phyloP scores from a whole-genome alignment of 64 coral and sea anemone genomes.

The Astreopora myriophthalma region DNA sequence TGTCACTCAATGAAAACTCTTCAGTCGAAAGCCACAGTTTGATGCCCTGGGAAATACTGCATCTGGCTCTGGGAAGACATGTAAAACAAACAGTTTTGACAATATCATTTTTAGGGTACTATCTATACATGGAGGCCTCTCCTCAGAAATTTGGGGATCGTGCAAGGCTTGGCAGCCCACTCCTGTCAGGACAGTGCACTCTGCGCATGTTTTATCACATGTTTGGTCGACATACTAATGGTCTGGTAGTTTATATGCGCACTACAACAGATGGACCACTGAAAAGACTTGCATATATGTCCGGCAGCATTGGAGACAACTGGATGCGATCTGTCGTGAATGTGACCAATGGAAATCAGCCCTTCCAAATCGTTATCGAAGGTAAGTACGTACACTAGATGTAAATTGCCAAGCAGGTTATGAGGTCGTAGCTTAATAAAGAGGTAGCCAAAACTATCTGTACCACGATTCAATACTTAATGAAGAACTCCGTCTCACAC shows the following conservation, averaged over 20 bases:
- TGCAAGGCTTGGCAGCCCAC: constrained; percentile 82
- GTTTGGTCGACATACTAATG: constrained; percentile 80
- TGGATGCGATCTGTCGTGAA: constrained; percentile 62
- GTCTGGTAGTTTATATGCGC: constrained; percentile 78
- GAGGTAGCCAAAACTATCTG: too few relatives aligned
- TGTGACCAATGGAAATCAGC: constrained; percentile 32
- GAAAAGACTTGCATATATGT: constrained; percentile 38
- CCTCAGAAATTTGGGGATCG: constrained; percentile 74
- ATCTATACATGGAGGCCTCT: constrained; percentile 84
- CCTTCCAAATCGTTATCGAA: constrained; percentile 95
- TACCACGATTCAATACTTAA: too few relatives aligned
- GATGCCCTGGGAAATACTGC: too few relatives aligned
- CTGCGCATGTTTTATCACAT: constrained; percentile 97
- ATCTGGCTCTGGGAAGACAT: not conserved
- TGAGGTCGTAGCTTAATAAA: not conserved
- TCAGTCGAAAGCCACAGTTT: too few relatives aligned
- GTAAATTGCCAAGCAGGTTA: not conserved
- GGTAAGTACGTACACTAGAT: constrained; percentile 25
- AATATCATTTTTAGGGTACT: constrained; percentile 69
- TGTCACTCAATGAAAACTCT: too few relatives aligned
- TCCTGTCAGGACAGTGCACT: constrained; percentile 68
- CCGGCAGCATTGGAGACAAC: constrained; percentile 81
- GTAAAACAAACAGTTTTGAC: not conserved
- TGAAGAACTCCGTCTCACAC: too few relatives aligned
- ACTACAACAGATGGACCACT: constrained; percentile 72